Conservation (phyloP, 2,113 vertebrate genomes). For the Paraplagusia blochii region DNA sequence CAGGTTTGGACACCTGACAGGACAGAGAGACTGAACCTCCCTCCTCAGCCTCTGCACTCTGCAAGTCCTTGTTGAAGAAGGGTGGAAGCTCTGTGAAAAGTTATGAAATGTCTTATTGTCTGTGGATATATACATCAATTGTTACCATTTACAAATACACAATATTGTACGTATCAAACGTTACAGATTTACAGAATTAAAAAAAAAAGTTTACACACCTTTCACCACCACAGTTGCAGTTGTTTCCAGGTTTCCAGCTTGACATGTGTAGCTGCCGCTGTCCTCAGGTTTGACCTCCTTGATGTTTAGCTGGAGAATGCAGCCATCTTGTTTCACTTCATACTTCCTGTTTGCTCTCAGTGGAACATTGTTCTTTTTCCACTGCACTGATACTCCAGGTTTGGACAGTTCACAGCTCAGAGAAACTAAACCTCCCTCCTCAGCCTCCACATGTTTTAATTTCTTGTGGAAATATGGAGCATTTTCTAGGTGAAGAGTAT, state of each 20-base stretch:
- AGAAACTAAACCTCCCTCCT: slow-evolving; percentile 27
- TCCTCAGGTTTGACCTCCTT: slow-evolving; percentile 55
- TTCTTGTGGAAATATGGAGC: slow-evolving; percentile 43
- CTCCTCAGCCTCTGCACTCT: slow-evolving; percentile 74
- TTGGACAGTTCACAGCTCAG: slow-evolving; percentile 62
- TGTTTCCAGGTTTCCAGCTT: slow-evolving; percentile 38
- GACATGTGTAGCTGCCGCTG: slow-evolving; percentile 51
- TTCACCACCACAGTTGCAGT: slow-evolving; percentile 33
- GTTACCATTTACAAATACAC: no score
- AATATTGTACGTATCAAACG: no score
- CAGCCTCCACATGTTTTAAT: slow-evolving; percentile 26
- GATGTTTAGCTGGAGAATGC: slow-evolving; percentile 49
- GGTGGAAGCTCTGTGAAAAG: no score
- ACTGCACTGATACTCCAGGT: slow-evolving; percentile 50
- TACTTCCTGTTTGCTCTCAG: slow-evolving; percentile 60
- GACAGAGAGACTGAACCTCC: slow-evolving; percentile 69
- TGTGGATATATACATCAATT: no score
- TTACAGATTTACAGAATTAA: no score
- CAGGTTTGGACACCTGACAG: slow-evolving; percentile 77
- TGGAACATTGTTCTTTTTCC: slow-evolving; percentile 61
- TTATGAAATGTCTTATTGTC: no score
- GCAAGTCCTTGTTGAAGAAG: slow-evolving; percentile 73
- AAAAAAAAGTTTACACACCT: slow-evolving; percentile 13
- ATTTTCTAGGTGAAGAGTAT: slow-evolving; percentile 26
- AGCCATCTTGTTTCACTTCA: slow-evolving; percentile 70